These are phyloP conservation scores for Umimayanthus chanpuru DNA, from an alignment of 92 coral and sea anemone genomes.

Conservation along the genomic window DNA sequence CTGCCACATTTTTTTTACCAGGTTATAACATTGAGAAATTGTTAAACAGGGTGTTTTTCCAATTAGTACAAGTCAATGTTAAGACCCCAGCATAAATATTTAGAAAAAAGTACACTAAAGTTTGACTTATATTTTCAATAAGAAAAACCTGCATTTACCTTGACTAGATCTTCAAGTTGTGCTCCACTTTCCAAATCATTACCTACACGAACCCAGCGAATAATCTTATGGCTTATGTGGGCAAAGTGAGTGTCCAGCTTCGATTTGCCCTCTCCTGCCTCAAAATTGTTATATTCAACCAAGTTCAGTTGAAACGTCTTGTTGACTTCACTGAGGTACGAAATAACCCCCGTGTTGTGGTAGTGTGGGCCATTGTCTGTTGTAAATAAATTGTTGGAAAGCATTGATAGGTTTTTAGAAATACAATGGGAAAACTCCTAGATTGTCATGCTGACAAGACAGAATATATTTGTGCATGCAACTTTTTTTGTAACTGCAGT, in stretches of 20 bases:
- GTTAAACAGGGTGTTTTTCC: too few species aligned
- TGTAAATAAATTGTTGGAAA: neutral
- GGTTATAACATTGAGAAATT: too few species aligned
- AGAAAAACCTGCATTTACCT: slow-evolving; percentile 24
- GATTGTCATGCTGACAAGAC: neutral
- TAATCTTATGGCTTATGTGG: slow-evolving; percentile 57
- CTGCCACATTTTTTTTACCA: too few species aligned
- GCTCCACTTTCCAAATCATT: slow-evolving; percentile 49
- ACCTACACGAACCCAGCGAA: slow-evolving; percentile 55
- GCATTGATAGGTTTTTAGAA: neutral
- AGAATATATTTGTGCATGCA: too few species aligned
- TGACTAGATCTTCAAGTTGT: slow-evolving; percentile 44
- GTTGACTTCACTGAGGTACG: slow-evolving; percentile 46
- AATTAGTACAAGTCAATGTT: too few species aligned
- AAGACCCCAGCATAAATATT: neutral
- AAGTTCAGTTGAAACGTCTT: slow-evolving; percentile 35
- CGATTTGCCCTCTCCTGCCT: slow-evolving; percentile 58
- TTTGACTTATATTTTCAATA: neutral
- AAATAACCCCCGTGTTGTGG: slow-evolving; percentile 49
- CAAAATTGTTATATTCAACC: slow-evolving; percentile 42
- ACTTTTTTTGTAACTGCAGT: too few species aligned
- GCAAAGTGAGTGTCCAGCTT: slow-evolving; percentile 42
- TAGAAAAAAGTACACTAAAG: neutral
- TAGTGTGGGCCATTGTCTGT: slow-evolving; percentile 65
- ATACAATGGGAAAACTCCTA: neutral